Conservation (phyloP, 2,888 invertebrate genomes). For the Panorpa germanica region DNA sequence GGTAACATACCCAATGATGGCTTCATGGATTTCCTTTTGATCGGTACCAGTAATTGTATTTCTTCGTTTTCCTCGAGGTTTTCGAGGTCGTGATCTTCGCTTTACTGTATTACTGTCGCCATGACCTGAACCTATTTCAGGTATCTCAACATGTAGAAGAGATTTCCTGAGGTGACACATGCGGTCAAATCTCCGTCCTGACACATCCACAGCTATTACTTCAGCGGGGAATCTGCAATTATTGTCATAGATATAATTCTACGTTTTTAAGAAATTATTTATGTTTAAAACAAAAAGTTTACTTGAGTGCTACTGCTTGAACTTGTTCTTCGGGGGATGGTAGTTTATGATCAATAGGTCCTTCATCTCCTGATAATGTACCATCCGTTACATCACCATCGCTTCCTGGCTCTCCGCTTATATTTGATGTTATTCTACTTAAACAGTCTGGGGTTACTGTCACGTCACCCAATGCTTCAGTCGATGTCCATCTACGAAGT, state of each 20-base stretch:
- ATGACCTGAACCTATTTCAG: conserved; percentile 7
- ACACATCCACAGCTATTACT: conserved; percentile 75
- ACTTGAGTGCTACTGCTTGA: conserved; percentile 67
- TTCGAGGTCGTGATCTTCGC: conserved; percentile 49
- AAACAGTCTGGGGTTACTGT: conserved; percentile 63
- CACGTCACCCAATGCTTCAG: conserved; percentile 63
- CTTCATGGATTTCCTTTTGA: conserved; percentile 75
- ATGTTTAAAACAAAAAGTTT: conserved; percentile 18
- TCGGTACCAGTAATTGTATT: conserved; percentile 84
- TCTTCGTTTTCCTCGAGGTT: conserved; percentile 65
- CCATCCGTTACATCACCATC: conserved; percentile 26
- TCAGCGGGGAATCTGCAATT: conserved; percentile 63
- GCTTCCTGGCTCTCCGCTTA: too few species aligned
- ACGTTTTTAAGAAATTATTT: background rate
- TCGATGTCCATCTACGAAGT: conserved; percentile 69
- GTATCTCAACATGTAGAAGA: conserved; percentile 32
- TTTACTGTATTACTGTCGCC: conserved; percentile 29
- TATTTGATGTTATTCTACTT: conserved; percentile 40
- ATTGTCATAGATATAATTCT: background rate
- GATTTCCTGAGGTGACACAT: conserved; percentile 78
- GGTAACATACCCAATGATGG: conserved; percentile 64
- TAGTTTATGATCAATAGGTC: conserved; percentile 65
- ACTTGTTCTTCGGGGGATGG: conserved; percentile 79
- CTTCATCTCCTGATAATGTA: conserved; percentile 38
- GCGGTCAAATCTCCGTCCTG: conserved; percentile 72